phyloP scores from a whole-genome alignment of 1,140 invertebrate species.

The Saccostrea echinata region DNA sequence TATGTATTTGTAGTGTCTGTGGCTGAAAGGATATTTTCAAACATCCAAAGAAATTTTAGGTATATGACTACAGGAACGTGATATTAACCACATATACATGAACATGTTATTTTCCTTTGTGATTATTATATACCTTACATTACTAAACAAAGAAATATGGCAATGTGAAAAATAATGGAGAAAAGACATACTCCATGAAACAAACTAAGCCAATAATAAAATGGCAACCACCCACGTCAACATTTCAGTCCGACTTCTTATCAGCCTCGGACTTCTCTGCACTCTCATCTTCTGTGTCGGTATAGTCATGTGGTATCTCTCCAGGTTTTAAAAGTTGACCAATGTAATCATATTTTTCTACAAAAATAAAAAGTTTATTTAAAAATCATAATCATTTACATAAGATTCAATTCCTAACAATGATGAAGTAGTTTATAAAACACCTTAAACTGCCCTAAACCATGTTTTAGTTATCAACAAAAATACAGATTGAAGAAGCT shows the following conservation, averaged over 20 bases:
- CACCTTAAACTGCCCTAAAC: too few relatives aligned
- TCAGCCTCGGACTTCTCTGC: constrained; percentile 66
- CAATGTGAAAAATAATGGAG: background rate
- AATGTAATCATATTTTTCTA: constrained; percentile 97
- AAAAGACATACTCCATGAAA: background rate
- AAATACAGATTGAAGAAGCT: too few relatives aligned
- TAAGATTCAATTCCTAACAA: too few relatives aligned
- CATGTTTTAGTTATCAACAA: too few relatives aligned
- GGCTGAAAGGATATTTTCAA: too few relatives aligned
- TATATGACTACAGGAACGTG: too few relatives aligned
- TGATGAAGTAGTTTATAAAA: too few relatives aligned
- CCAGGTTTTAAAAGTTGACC: constrained; percentile 95
- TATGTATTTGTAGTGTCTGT: too few relatives aligned
- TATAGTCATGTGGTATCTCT: constrained; percentile 94
- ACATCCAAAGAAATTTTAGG: too few relatives aligned
- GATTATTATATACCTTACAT: background rate
- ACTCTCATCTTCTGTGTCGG: constrained; percentile 89
- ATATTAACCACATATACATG: too few relatives aligned
- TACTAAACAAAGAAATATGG: background rate
- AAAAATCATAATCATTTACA: too few relatives aligned
- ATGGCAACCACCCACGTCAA: background rate
- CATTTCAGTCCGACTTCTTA: constrained; percentile 65
- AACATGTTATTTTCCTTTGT: too few relatives aligned
- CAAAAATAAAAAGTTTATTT: constrained; percentile 73
- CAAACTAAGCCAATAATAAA: background rate